Evolutionary conservation across 1,140 invertebrate genomes (phyloP).

Genomic region (Liolophura sinensis): DNA sequence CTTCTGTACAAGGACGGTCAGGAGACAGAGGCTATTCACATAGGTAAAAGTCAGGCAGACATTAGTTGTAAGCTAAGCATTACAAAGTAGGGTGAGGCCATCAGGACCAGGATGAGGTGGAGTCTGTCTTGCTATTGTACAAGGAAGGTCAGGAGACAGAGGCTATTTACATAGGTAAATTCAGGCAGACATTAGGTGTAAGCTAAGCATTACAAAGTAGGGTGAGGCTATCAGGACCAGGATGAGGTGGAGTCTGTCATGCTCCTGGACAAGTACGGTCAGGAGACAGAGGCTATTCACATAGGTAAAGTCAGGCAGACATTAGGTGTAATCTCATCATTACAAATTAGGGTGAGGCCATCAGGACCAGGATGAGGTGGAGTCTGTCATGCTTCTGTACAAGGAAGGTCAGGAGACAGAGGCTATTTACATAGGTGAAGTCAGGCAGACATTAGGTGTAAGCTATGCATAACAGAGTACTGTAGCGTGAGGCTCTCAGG

Average conservation of each 20-base stretch:
- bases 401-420: constrained; percentile 53
- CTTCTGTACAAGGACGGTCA: constrained; percentile 55
- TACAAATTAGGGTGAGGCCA: neutral
- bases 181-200: no score
- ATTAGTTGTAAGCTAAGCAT: no score
- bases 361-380: constrained; percentile 53
- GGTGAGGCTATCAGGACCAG: constrained; percentile 52
- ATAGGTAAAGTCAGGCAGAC: constrained; percentile 31
- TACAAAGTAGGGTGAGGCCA: constrained; percentile 39
- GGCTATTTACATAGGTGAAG: constrained; percentile 48
- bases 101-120: constrained; percentile 53
- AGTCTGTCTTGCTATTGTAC: constrained; percentile 48
- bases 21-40: constrained; percentile 42
- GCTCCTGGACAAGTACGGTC: constrained; percentile 54
- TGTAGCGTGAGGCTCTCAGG: no score
- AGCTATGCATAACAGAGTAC: no score
- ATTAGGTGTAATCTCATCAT: no score
- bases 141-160: constrained; percentile 53
- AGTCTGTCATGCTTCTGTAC: constrained; percentile 48
- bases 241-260: constrained; percentile 51
- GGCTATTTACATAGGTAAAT: constrained; percentile 42
- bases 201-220: constrained; percentile 23
- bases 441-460: no score
- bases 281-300: constrained; percentile 42
- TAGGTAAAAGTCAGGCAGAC: constrained; percentile 29